Base-by-base conservation (phyloP, 2,113 vertebrate genomes). In the Larimichthys crocea region DNA sequence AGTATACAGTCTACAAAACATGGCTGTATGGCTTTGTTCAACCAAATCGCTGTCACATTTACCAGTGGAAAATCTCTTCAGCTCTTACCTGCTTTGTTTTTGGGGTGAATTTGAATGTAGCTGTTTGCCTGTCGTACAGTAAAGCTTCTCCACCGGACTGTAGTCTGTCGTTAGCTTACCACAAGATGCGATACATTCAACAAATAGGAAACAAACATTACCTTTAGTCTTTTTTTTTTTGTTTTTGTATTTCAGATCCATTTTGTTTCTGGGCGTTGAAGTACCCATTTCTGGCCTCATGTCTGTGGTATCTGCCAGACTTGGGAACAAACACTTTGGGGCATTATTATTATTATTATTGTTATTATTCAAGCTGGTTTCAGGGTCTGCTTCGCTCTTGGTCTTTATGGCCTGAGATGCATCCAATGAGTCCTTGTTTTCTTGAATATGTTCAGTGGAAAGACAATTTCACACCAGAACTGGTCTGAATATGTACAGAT, bases 251-350 rank as follows among this genome's bases (percentile, higher is more conserved):
- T 84, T 86, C 79, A 60, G 73, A 63, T 82, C 65, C 2, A 46
- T 70, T 71, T 75, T 59, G 59, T 84, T 84, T 81, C 80, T 75
- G 76, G 74, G 76, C 15, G 75, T 83, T 84, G 35, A 80, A 85
- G 87, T 77, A 82, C 82, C 82, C 84, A 65, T 60, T 76, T 84
- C 79, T 87, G 79, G 88, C 86, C 76, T 86, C 86, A 87, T 83
- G 86, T 91, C 88, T 74, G 91, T 87, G 73, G 76, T 92, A 79
- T 64, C 82, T 70, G 72, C 91, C 89, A 92, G 88, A 77, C 80
- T 65, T 85, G 87, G 88, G 92, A 90, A 91, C 76, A 79, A 91
- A 91, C 67, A 92, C 86, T 92, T 94, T 91, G 89, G 97, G 97
- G 97, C 97, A 79, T 82, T 76, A 61, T 74, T 72, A 52, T 66